Evolutionary conservation across 2,113 vertebrate species (phyloP).

Genomic region (Felis chaus): DNA sequence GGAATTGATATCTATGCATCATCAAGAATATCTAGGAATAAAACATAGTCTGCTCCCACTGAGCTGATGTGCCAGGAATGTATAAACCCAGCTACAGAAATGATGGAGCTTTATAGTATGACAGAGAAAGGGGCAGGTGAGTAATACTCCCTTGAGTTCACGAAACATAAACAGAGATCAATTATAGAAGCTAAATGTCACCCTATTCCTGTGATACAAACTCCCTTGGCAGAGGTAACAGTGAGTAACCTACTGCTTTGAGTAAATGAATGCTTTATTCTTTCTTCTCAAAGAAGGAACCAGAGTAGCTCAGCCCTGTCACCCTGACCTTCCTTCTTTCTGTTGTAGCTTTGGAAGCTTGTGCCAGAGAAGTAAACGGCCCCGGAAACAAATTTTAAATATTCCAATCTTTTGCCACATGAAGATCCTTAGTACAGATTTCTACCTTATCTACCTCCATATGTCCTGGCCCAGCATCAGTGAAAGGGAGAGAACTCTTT

Average conservation of each 20-base stretch:
- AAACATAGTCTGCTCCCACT: background rate
- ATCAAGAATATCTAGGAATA: background rate
- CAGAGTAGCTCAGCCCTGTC: background rate
- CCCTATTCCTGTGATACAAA: background rate
- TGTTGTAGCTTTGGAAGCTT: background rate
- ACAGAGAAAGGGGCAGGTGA: background rate
- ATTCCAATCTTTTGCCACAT: background rate
- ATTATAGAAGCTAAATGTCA: background rate
- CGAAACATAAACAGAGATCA: background rate
- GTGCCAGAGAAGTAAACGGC: background rate
- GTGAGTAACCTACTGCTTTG: background rate
- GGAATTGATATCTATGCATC: background rate
- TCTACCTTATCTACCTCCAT: background rate
- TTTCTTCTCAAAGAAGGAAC: constrained; percentile 27
- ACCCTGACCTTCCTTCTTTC: background rate
- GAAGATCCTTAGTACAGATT: background rate
- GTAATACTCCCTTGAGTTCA: background rate
- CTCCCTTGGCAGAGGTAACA: background rate
- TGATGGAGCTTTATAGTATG: background rate
- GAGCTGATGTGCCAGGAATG: background rate
- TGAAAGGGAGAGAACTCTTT: background rate
- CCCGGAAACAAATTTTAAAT: background rate
- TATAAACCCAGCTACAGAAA: background rate
- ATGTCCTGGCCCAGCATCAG: background rate
- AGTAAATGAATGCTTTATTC: background rate